A percentile compares a stretch with the other conserved stretches of the same genome.
Evolutionary conservation across 92 coral and sea anemone species (phyloP).

Genomic region (Nematostella vectensis): DNA sequence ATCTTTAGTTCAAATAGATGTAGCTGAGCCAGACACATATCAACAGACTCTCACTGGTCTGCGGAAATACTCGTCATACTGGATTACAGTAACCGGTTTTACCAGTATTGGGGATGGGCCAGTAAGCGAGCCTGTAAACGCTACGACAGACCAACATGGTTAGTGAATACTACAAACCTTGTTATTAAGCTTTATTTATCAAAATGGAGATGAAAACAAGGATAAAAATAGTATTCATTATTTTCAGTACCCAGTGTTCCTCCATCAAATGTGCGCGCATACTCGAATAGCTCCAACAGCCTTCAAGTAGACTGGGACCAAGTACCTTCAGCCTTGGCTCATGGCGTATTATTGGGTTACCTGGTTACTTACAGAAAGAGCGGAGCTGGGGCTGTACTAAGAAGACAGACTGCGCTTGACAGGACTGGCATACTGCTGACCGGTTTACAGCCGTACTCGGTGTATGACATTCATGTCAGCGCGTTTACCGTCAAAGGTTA

Average conservation of each 20-base stretch:
- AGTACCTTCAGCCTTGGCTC: slow-evolving; percentile 6
- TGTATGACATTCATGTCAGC: background rate
- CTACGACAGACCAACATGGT: background rate
- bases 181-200: too few species aligned
- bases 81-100: background rate
- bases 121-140: background rate
- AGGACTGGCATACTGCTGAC: background rate
- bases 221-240: too few species aligned
- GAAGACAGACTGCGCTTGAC: background rate
- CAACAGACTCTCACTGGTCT: background rate
- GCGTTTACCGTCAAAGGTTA: slow-evolving; percentile 3
- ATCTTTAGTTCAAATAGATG: background rate
- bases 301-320: slow-evolving; percentile 7
- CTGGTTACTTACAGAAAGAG: slow-evolving; percentile 2
- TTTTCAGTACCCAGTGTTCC: slow-evolving; percentile 22
- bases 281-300: slow-evolving; percentile 3
- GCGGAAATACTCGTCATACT: background rate
- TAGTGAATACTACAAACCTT: too few species aligned
- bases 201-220: too few species aligned
- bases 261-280: slow-evolving; percentile 12
- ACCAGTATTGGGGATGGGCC: background rate
- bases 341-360: slow-evolving; percentile 2
- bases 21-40: background rate
- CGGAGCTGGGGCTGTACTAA: background rate
- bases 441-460: background rate